phyloP scores from a whole-genome alignment of 2,113 vertebrate genomes.

The Ammodytes marinus region DNA sequence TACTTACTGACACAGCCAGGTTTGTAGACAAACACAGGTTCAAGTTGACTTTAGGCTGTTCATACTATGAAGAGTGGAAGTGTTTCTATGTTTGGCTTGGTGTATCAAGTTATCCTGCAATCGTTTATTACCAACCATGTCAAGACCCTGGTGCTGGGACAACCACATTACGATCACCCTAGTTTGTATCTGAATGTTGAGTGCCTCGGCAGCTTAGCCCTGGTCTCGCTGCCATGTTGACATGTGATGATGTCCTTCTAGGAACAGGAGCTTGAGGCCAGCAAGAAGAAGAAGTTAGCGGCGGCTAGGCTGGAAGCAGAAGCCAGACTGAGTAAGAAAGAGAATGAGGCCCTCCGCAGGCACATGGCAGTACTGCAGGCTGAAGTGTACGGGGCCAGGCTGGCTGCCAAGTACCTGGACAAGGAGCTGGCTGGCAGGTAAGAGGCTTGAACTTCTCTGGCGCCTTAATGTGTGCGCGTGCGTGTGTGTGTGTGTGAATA shows the following conservation, averaged over 20 bases:
- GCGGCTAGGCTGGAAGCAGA: conserved; percentile 95
- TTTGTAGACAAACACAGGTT: too few relatives aligned
- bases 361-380: conserved; percentile 98
- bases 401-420: conserved; percentile 98
- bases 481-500: too few relatives aligned
- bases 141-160: too few relatives aligned
- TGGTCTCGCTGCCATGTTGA: not conserved
- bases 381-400: conserved; percentile 96
- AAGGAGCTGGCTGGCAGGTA: conserved; percentile 98
- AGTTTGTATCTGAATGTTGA: too few relatives aligned
- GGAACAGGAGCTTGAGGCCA: conserved; percentile 94
- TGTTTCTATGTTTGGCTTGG: too few relatives aligned
- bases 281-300: conserved; percentile 94
- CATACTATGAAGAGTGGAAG: too few relatives aligned
- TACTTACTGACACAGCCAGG: not conserved
- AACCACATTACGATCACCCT: not conserved
- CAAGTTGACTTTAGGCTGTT: too few relatives aligned
- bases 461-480: not conserved
- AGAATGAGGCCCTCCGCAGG: conserved; percentile 96
- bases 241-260: conserved; percentile 59
- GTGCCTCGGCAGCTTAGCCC: too few relatives aligned
- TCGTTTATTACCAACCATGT: too few relatives aligned
- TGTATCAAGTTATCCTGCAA: too few relatives aligned
- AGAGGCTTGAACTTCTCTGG: not conserved
- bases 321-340: conserved; percentile 91